A percentile compares a stretch with the other conserved stretches of the same genome.
These are phyloP conservation scores for Spongia lamella DNA, from an alignment of 37 sponge, comb jelly and placozoan species.

Conservation along the genomic window DNA sequence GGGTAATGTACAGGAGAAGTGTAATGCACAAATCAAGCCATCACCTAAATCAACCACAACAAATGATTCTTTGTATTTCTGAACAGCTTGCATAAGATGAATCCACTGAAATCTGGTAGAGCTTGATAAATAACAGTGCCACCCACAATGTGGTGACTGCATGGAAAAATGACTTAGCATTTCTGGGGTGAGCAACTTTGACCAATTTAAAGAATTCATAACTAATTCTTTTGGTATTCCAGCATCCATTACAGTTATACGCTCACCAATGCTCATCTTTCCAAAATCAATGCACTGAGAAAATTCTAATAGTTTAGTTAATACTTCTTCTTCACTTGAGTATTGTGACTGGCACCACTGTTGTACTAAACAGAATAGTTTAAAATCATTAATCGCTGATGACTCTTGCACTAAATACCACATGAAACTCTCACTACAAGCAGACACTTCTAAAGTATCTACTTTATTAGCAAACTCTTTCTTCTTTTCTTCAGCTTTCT, in stretches of 20 bases:
- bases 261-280: slow-evolving; percentile 57
- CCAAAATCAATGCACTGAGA: slow-evolving; percentile 70
- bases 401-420: slow-evolving; percentile 31
- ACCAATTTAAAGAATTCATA: slow-evolving; percentile 73
- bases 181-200: slow-evolving; percentile 44
- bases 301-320: slow-evolving; percentile 41
- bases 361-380: slow-evolving; percentile 47
- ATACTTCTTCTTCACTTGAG: slow-evolving; percentile 18
- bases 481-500: slow-evolving; percentile 31
- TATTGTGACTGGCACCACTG: slow-evolving; percentile 63
- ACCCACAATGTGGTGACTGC: slow-evolving; percentile 50
- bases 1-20: slow-evolving; percentile 33
- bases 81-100: slow-evolving; percentile 47
- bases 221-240: slow-evolving; percentile 62
- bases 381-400: slow-evolving; percentile 36
- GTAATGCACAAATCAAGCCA: slow-evolving; percentile 34
- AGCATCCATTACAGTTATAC: slow-evolving; percentile 44
- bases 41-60: slow-evolving; percentile 45
- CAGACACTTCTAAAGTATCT: not conserved
- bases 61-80: slow-evolving; percentile 48
- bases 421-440: slow-evolving; percentile 56
- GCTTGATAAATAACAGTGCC: slow-evolving; percentile 52
- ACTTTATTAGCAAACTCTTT: slow-evolving; percentile 18
- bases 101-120: slow-evolving; percentile 40
- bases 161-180: slow-evolving; percentile 54